A percentile compares a stretch with the other conserved stretches of the same genome.
These are phyloP conservation scores for Dallia pectoralis DNA, from an alignment of 2,797 vertebrate species.

Conservation along the genomic window DNA sequence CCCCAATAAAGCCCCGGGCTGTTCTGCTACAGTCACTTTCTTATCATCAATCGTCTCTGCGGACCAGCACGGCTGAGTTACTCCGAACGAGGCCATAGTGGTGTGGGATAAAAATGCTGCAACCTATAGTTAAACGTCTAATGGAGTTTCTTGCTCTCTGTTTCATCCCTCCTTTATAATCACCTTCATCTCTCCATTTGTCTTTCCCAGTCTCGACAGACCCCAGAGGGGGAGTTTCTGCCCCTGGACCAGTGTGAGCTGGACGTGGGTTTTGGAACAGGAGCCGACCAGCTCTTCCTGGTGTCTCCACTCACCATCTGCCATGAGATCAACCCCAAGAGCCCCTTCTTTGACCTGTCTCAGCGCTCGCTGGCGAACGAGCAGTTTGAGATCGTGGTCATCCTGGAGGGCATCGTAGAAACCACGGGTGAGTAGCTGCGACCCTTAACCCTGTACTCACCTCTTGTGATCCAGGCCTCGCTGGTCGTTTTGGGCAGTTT, in stretches of 20 bases:
- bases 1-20: not conserved
- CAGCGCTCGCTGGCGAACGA: slow-evolving; percentile 84
- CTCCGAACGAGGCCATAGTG: not conserved
- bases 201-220: slow-evolving; percentile 82
- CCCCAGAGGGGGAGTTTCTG: slow-evolving; percentile 88
- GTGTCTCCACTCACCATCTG: slow-evolving; percentile 91
- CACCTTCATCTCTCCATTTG: not conserved
- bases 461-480: too few species aligned
- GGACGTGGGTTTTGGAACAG: slow-evolving; percentile 89
- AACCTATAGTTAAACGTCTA: not conserved
- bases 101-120: not conserved
- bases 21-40: not conserved
- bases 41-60: not conserved
- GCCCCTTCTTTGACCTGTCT: slow-evolving; percentile 88
- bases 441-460: not conserved
- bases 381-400: slow-evolving; percentile 90
- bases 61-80: not conserved
- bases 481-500: not conserved
- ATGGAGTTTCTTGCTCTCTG: not conserved
- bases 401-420: slow-evolving; percentile 90
- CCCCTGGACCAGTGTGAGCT: slow-evolving; percentile 89
- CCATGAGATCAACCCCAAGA: slow-evolving; percentile 87
- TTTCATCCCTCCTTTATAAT: not conserved
- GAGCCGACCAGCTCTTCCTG: slow-evolving; percentile 88
- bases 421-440: slow-evolving; percentile 78